phyloP scores from a whole-genome alignment of 2,797 vertebrate species.

The Chaunax sp. region DNA sequence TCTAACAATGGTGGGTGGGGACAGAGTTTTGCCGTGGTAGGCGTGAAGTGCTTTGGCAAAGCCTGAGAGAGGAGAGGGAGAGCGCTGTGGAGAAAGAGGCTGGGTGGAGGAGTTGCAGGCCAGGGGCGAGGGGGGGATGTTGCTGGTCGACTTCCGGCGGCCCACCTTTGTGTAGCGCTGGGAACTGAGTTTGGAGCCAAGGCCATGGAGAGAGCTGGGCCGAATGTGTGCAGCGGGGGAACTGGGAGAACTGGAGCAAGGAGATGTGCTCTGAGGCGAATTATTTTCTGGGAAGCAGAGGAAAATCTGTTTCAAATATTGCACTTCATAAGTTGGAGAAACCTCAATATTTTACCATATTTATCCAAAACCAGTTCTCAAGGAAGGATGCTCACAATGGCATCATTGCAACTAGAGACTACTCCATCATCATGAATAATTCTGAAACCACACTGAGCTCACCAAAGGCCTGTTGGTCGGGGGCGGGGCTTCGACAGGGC shows the following conservation, averaged over 20 bases:
- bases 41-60: constrained; percentile 87
- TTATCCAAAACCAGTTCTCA: neutral
- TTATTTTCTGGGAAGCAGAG: constrained; percentile 81
- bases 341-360: neutral
- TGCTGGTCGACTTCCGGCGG: constrained; percentile 97
- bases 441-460: constrained; percentile 11
- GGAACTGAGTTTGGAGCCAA: constrained; percentile 90
- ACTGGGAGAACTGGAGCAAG: constrained; percentile 93
- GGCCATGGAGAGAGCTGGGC: constrained; percentile 94
- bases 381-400: neutral
- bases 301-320: neutral
- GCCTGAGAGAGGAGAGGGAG: constrained; percentile 88
- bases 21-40: constrained; percentile 89
- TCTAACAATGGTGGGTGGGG: constrained; percentile 88
- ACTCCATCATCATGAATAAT: neutral
- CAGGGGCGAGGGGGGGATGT: constrained; percentile 92
- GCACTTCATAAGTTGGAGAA: neutral
- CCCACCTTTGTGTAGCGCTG: constrained; percentile 91
- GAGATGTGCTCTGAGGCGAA: constrained; percentile 92
- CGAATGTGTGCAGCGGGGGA: constrained; percentile 92
- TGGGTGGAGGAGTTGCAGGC: constrained; percentile 90
- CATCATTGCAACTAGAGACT: neutral
- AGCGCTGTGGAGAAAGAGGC: constrained; percentile 90
- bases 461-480: constrained; percentile 86
- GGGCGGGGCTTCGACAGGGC: constrained; percentile 91